Evolutionary conservation across 23 tunicate species (phyloP).

Genomic region (Styela plicata): DNA sequence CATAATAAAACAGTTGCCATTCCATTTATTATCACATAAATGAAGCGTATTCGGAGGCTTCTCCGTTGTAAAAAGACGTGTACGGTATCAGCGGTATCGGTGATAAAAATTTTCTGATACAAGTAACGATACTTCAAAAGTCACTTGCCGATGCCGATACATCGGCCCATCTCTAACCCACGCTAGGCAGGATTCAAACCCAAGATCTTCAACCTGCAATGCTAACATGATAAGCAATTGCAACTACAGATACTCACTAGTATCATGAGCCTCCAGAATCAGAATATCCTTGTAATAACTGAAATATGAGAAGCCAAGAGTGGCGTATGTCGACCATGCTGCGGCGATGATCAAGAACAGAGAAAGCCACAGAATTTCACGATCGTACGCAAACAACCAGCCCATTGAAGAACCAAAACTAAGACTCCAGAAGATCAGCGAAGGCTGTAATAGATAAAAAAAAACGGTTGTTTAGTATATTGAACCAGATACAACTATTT

Average conservation of each 20-base stretch:
- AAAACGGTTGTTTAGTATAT: neutral
- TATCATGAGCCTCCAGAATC: neutral
- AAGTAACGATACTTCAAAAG: neutral
- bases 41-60: too few species aligned
- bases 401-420: constrained; percentile 30
- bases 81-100: too few species aligned
- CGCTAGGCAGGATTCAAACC: too few species aligned
- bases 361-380: constrained; percentile 54
- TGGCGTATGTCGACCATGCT: constrained; percentile 34
- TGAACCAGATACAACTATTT: too few species aligned
- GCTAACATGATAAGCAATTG: constrained; percentile 40
- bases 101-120: too few species aligned
- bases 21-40: too few species aligned
- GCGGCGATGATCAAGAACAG: constrained; percentile 42
- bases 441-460: constrained; percentile 27
- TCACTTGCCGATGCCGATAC: neutral
- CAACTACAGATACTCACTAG: neutral
- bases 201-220: too few species aligned
- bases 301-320: constrained; percentile 47
- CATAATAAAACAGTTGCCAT: too few species aligned
- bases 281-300: constrained; percentile 18
- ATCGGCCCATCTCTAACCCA: too few species aligned
- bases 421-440: constrained; percentile 36
- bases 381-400: constrained; percentile 80
- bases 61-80: too few species aligned